Conservation (phyloP, 2,888 invertebrate species). For the Sipha maydis region DNA sequence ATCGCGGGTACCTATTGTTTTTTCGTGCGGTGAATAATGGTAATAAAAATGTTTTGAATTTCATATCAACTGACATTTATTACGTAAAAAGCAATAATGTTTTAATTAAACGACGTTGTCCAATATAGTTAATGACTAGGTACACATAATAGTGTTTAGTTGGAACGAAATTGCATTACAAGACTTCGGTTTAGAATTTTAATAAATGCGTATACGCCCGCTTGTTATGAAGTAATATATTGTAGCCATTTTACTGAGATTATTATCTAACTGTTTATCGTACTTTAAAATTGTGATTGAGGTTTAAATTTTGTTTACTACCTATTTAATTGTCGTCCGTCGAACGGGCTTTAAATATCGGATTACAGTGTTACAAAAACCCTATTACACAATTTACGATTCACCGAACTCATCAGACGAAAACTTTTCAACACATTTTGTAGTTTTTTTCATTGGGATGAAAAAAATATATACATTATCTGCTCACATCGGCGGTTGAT, state of each 20-base stretch:
- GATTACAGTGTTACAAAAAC: too few species aligned
- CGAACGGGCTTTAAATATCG: too few species aligned
- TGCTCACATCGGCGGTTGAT: too few species aligned
- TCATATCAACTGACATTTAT: background rate
- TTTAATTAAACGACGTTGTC: constrained; percentile 28
- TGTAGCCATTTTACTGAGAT: background rate
- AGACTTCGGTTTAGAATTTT: background rate
- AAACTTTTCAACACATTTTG: too few species aligned
- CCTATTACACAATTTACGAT: too few species aligned
- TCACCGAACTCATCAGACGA: too few species aligned
- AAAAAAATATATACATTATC: too few species aligned
- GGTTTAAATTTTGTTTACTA: background rate
- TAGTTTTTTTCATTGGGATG: too few species aligned
- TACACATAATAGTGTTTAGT: background rate
- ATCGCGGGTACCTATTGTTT: background rate
- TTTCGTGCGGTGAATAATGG: background rate
- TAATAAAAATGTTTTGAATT: background rate
- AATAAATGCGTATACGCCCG: background rate
- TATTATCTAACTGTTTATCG: background rate
- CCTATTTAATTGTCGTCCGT: too few species aligned
- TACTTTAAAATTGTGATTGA: background rate
- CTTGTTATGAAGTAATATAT: background rate
- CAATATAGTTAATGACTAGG: constrained; percentile 2
- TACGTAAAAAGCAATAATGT: constrained; percentile 23
- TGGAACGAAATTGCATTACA: constrained; percentile 1